Conservation (phyloP, 2,888 invertebrate genomes). For the Oscheius sp. region DNA sequence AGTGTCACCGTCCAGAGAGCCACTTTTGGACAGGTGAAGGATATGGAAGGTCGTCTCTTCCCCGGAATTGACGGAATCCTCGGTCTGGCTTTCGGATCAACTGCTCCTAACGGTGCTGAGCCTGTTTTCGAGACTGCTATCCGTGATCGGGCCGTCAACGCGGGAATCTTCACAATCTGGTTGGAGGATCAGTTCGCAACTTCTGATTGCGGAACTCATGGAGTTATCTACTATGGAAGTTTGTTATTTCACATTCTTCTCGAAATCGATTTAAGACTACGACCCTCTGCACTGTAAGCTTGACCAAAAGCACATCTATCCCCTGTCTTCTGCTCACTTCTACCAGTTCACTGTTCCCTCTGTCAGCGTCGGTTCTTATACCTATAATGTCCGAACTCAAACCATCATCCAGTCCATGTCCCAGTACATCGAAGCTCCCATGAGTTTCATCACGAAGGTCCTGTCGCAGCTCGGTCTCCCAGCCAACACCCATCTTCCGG, state of each 20-base stretch:
- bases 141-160: not conserved
- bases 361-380: not conserved
- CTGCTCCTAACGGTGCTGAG: not conserved
- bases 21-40: conserved; percentile 1
- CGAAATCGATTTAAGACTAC: conserved; percentile 4
- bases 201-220: conserved; percentile 30
- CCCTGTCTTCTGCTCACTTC: not conserved
- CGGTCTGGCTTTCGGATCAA: conserved; percentile 20
- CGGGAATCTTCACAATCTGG: conserved; percentile 21
- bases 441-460: not conserved
- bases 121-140: conserved; percentile 7
- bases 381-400: conserved; percentile 12
- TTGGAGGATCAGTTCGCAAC: conserved; percentile 34
- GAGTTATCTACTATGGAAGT: conserved; percentile 39
- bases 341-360: conserved; percentile 29
- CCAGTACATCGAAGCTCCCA: conserved; percentile 22
- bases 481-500: conserved; percentile 7
- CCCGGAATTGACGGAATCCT: conserved; percentile 28
- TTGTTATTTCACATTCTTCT: not conserved
- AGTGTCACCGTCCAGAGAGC: conserved; percentile 7
- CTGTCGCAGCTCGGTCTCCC: conserved; percentile 1
- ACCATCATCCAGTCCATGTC: conserved; percentile 17
- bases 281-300: conserved; percentile 31
- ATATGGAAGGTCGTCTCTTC: not conserved
- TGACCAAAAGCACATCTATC: not conserved